Conservation (phyloP, 35 echinoderm and acorn worm genomes). For the Holothuria glaberrima region DNA sequence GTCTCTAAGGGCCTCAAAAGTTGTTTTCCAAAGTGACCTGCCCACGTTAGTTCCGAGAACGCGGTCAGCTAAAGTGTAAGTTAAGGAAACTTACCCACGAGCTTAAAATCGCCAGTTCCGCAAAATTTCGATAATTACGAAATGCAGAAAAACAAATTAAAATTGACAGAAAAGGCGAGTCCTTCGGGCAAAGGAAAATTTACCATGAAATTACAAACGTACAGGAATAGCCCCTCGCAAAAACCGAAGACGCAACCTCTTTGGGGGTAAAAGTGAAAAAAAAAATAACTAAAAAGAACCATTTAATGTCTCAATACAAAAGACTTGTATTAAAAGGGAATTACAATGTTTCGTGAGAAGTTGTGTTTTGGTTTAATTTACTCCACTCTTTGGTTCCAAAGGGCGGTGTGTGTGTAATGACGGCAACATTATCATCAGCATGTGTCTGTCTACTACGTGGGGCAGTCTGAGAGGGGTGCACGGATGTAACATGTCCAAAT, state of each 20-base stretch:
- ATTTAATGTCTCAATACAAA: conserved; percentile 22
- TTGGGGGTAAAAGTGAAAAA: not conserved
- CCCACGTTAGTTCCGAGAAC: no score
- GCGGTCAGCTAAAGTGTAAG: no score
- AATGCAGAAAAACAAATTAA: conserved; percentile 41
- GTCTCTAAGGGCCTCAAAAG: no score
- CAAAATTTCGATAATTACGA: conserved; percentile 37
- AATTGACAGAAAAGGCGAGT: not conserved
- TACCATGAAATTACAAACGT: conserved; percentile 16
- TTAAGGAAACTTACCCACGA: not conserved
- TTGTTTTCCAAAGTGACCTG: no score
- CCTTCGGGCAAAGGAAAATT: conserved; percentile 25
- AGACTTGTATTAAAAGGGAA: not conserved
- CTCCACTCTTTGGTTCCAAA: not conserved
- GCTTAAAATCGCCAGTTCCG: not conserved
- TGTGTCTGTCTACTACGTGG: conserved; percentile 14
- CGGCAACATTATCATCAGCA: conserved; percentile 4
- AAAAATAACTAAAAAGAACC: not conserved
- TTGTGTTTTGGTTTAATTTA: conserved; percentile 42
- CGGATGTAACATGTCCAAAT: not conserved
- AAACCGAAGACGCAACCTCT: not conserved
- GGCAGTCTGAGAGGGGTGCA: conserved; percentile 23
- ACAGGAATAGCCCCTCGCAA: conserved; percentile 16
- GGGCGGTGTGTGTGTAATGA: conserved; percentile 28
- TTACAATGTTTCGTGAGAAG: conserved; percentile 36